phyloP scores from a whole-genome alignment of 2,113 vertebrate genomes.

The Xiphophorus couchianus region DNA sequence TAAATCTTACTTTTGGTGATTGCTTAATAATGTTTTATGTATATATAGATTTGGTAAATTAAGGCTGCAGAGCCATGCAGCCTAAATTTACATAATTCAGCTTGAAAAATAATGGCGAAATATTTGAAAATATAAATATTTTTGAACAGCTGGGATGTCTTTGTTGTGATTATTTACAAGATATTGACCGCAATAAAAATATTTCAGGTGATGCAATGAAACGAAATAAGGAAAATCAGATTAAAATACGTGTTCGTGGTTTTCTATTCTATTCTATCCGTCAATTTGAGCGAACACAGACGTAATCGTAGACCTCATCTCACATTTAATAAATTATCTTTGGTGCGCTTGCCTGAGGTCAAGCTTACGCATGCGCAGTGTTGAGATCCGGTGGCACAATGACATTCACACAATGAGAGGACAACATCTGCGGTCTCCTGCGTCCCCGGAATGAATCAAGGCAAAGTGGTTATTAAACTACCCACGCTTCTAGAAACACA shows the following conservation, averaged over 20 bases:
- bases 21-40: too few species aligned
- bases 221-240: neutral
- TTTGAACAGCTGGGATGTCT: too few species aligned
- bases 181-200: too few species aligned
- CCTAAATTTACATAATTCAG: too few species aligned
- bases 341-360: neutral
- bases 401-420: neutral
- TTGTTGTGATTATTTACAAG: too few species aligned
- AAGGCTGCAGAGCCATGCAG: too few species aligned
- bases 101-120: too few species aligned
- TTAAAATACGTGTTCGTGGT: neutral
- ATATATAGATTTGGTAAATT: too few species aligned
- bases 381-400: neutral
- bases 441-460: neutral
- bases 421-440: too few species aligned
- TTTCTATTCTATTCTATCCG: neutral
- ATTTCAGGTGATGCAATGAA: too few species aligned
- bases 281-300: conserved; percentile 1
- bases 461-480: neutral
- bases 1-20: too few species aligned
- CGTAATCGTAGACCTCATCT: fast-evolving
- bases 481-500: neutral
- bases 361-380: neutral
- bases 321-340: neutral
- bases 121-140: too few species aligned